phyloP scores from a whole-genome alignment of 2,888 invertebrate species.

The Poecilobothrus nobilitatus region DNA sequence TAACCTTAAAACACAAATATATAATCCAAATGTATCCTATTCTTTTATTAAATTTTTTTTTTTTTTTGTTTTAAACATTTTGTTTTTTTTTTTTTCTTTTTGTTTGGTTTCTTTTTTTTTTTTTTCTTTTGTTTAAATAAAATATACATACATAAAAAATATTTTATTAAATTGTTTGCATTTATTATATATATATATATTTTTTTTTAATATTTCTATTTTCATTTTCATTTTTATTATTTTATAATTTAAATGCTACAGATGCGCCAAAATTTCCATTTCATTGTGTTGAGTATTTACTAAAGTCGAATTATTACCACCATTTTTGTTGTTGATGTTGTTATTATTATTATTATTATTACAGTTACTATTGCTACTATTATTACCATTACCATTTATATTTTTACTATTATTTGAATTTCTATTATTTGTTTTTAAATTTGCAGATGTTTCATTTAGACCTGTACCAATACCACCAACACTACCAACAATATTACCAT shows the following conservation, averaged over 20 bases:
- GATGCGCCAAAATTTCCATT: conserved; percentile 43
- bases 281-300: conserved; percentile 32
- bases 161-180: background rate
- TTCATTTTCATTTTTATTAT: background rate
- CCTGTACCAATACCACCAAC: background rate
- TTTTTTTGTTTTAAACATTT: no score
- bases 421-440: conserved; percentile 13
- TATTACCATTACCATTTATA: conserved; percentile 7
- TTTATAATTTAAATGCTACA: conserved; percentile 27
- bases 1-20: background rate
- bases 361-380: conserved; percentile 12
- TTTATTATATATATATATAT: background rate
- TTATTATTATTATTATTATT: background rate
- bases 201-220: background rate
- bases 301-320: conserved; percentile 19
- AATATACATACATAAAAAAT: background rate
- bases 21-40: no score
- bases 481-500: background rate
- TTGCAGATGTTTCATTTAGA: background rate
- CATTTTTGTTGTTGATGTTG: background rate
- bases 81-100: no score
- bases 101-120: no score
- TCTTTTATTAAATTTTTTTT: no score
- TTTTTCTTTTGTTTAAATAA: background rate
- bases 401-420: conserved; percentile 2